Evolutionary conservation across 2,888 invertebrate species (phyloP).

Genomic region (Patella pellucida): DNA sequence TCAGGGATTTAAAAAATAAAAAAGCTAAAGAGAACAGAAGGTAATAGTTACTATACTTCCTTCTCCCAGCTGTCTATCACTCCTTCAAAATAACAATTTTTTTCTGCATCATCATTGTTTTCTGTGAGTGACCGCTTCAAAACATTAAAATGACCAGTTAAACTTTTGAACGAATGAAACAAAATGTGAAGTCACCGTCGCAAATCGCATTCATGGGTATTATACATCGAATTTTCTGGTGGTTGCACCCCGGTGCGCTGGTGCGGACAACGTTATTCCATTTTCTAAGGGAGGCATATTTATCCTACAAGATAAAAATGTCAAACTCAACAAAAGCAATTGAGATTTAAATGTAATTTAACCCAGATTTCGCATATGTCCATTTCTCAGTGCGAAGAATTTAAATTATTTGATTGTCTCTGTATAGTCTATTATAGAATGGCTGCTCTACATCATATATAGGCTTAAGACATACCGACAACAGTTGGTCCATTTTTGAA

Average conservation of each 20-base stretch:
- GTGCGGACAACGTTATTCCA: neutral
- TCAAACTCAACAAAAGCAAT: neutral
- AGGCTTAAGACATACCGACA: too few species aligned
- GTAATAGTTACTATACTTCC: too few species aligned
- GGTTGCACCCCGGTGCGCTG: neutral
- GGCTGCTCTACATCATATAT: too few species aligned
- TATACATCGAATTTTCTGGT: constrained; percentile 4
- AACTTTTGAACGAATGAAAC: constrained; percentile 5
- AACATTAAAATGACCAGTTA: constrained; percentile 2
- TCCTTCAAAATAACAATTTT: too few species aligned
- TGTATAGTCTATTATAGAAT: too few species aligned
- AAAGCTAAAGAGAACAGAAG: too few species aligned
- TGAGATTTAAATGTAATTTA: constrained; percentile 9
- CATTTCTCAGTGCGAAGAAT: neutral
- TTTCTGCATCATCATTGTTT: too few species aligned
- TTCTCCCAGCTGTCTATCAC: too few species aligned
- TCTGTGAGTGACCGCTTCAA: neutral
- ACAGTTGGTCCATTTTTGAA: too few species aligned
- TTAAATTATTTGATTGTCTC: too few species aligned
- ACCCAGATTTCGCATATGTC: constrained; percentile 7
- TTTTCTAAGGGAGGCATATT: neutral
- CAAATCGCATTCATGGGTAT: neutral
- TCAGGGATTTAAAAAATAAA: too few species aligned
- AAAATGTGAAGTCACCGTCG: constrained; percentile 8
- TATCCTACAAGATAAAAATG: constrained; percentile 4